Base-by-base conservation (phyloP, 2,888 invertebrate genomes). In the Epinotia bilunana region DNA sequence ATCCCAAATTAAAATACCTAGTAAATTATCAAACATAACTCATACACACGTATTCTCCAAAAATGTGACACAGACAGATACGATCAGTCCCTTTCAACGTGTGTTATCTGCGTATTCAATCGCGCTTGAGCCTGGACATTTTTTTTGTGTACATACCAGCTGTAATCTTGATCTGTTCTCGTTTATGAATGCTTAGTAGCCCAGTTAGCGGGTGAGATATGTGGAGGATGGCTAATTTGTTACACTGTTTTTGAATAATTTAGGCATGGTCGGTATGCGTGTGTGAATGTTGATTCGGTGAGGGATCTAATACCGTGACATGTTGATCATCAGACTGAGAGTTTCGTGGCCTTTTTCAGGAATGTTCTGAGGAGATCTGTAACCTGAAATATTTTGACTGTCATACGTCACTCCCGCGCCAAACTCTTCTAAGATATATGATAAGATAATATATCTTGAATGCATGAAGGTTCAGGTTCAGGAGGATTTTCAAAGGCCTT, bases 41-140 rank as follows among this genome's bases (percentile, higher is more conserved):
- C 91, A 91, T 89, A 90, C 87, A 87, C 87, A 92, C 90, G 91
- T 87, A 64, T 69, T 71, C 84, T 84, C 86, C 89, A 91, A 88
- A 91, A 90, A 86, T 86, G 87, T 89, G 88, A 88, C 91, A 90
- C 90, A 92, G 90, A 84, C 83, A 82, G 81, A 79, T 82, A 88
- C 74, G 76, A 90, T 90, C 89, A 81, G 86, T 85, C 81, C 87
- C 87, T 91, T 90, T 91, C 91, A 90, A 89, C 90, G 83, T 82
- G 79, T 83, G 82, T 84, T 90, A 90, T 90, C 89, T 81, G 80
- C 76, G 23, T 78, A 84, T 88, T 90, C 90, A 80, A 83, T 77
- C 74, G 79, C 78, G 84, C 87, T 88, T 84, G 82, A 82, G 84
- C 81, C 73, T 83, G 83, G 82, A 84, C 81, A 81, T 80, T 81